A percentile compares a stretch with the other conserved stretches of the same genome.
Evolutionary conservation across 2,888 invertebrate species (phyloP).

Genomic region (Tanytarsus gracilentus): DNA sequence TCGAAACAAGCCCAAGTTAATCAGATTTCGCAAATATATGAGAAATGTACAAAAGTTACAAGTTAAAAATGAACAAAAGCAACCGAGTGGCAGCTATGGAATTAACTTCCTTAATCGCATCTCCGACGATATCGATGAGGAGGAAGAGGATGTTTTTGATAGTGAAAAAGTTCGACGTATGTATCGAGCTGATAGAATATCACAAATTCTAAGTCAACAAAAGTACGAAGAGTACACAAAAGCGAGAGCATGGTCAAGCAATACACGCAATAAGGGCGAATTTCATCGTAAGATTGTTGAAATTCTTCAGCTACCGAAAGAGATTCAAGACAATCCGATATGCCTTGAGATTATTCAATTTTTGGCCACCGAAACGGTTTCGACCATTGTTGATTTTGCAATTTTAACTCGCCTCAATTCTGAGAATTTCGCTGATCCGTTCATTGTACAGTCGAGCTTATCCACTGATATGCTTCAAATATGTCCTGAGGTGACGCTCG

Average conservation of each 20-base stretch:
- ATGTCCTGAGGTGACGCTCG: conserved; percentile 44
- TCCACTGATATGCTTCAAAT: conserved; percentile 39
- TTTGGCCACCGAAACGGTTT: conserved; percentile 82
- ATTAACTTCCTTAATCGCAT: conserved; percentile 37
- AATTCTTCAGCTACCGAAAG: conserved; percentile 55
- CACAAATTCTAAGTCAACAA: conserved; percentile 47
- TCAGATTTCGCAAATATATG: conserved; percentile 65
- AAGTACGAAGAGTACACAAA: conserved; percentile 71
- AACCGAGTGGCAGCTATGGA: conserved; percentile 33
- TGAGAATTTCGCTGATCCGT: conserved; percentile 60
- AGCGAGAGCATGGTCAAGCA: conserved; percentile 68
- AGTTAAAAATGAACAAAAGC: conserved; percentile 15
- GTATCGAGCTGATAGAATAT: conserved; percentile 53
- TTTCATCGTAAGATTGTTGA: conserved; percentile 51
- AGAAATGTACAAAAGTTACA: conserved; percentile 45
- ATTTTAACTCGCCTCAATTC: conserved; percentile 71
- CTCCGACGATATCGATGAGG: conserved; percentile 44
- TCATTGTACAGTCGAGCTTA: conserved; percentile 48
- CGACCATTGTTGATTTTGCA: conserved; percentile 76
- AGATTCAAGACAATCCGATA: conserved; percentile 51
- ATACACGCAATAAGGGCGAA: conserved; percentile 46
- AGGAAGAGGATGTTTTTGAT: conserved; percentile 43
- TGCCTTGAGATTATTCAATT: conserved; percentile 74
- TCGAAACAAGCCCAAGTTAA: conserved; percentile 67
- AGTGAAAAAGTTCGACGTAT: conserved; percentile 41